Evolutionary conservation across 2,888 invertebrate genomes (phyloP).

Genomic region (Danaus chrysippus): DNA sequence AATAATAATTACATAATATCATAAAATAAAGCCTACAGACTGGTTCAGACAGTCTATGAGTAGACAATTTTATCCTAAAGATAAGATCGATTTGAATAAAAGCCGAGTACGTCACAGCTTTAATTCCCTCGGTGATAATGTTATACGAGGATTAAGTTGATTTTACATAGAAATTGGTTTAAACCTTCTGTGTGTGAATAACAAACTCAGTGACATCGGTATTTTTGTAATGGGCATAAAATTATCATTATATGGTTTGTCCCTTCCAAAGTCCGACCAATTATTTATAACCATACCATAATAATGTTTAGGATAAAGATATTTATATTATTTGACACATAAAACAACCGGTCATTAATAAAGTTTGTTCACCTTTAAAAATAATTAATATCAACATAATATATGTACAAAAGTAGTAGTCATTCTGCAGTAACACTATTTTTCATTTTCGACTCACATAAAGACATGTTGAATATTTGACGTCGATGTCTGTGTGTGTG

Average conservation of each 20-base stretch:
- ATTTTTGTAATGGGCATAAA: slow-evolving; percentile 2
- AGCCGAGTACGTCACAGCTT: not conserved
- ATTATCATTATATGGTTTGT: not conserved
- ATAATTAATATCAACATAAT: too few species aligned
- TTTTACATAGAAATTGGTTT: slow-evolving; percentile 4
- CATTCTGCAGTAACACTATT: too few species aligned
- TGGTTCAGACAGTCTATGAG: too few species aligned
- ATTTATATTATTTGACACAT: not conserved
- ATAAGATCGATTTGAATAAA: slow-evolving; percentile 1
- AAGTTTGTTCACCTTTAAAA: too few species aligned
- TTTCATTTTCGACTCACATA: too few species aligned
- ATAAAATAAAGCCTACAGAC: too few species aligned
- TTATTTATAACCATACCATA: not conserved
- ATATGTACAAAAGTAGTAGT: too few species aligned
- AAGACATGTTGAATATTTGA: too few species aligned
- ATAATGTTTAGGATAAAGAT: not conserved
- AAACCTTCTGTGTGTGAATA: not conserved
- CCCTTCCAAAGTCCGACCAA: not conserved
- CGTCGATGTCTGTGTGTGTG: too few species aligned
- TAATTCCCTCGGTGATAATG: slow-evolving; percentile 5
- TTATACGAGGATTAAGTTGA: slow-evolving; percentile 1
- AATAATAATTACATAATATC: too few species aligned
- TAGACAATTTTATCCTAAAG: not conserved
- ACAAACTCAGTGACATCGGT: not conserved
- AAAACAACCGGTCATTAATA: too few species aligned